A percentile compares a stretch with the other conserved stretches of the same genome.
Conservation (phyloP, 1,140 invertebrate genomes). For the Macrotrachela quadricornifera region DNA sequence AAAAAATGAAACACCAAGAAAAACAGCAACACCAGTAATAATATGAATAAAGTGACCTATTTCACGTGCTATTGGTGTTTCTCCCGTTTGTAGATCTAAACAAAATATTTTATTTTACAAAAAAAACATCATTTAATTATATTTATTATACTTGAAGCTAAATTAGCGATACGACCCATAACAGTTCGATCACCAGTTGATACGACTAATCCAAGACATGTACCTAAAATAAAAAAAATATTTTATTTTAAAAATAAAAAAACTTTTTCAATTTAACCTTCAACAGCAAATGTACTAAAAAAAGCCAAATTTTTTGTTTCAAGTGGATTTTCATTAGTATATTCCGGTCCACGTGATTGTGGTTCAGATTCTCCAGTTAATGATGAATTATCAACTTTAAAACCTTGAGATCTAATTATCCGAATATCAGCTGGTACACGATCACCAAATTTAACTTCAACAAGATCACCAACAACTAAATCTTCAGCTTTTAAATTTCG, state of each 20-base stretch:
- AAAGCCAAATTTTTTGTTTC: conserved; percentile 50
- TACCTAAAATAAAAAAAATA: conserved; percentile 38
- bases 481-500: conserved; percentile 46
- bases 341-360: conserved; percentile 37
- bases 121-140: conserved; percentile 17
- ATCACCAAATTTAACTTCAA: conserved; percentile 58
- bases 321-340: conserved; percentile 43
- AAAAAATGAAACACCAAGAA: conserved; percentile 90
- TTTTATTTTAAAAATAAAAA: too few relatives aligned
- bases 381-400: conserved; percentile 50
- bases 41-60: conserved; percentile 97
- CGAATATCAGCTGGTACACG: conserved; percentile 61
- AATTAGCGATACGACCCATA: conserved; percentile 94
- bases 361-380: conserved; percentile 53
- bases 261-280: conserved; percentile 16
- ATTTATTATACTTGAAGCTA: conserved; percentile 81
- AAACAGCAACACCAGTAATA: conserved; percentile 91
- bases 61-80: conserved; percentile 91
- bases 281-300: conserved; percentile 46
- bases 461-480: conserved; percentile 54
- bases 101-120: conserved; percentile 17
- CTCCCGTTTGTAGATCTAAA: conserved; percentile 55
- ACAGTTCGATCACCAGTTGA: conserved; percentile 89
- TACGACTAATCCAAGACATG: conserved; percentile 78
- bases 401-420: conserved; percentile 43